Evolutionary conservation across 2,888 invertebrate genomes (phyloP).

Genomic region (Cabera pusaria): DNA sequence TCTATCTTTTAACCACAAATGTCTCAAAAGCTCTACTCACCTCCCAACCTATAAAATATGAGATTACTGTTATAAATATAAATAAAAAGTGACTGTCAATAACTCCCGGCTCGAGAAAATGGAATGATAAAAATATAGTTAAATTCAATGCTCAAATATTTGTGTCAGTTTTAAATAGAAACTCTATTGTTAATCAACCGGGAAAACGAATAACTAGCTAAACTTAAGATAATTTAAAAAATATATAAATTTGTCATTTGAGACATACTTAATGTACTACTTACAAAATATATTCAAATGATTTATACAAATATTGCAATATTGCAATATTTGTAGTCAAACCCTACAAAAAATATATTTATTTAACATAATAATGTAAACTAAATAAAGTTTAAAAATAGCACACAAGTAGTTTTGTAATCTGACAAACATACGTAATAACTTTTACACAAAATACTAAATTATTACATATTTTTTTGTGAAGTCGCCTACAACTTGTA

Average conservation of each 20-base stretch:
- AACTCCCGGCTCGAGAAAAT: conserved; percentile 56
- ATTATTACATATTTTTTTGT: conserved; percentile 13
- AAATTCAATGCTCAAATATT: conserved; percentile 42
- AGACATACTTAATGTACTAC: conserved; percentile 7
- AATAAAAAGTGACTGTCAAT: conserved; percentile 53
- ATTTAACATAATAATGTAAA: no score
- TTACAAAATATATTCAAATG: conserved; percentile 1
- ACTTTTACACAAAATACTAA: not conserved
- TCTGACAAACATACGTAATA: not conserved
- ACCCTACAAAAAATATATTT: not conserved
- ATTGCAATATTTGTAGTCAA: not conserved
- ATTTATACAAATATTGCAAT: not conserved
- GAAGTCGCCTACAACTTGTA: conserved; percentile 27
- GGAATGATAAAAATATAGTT: conserved; percentile 53
- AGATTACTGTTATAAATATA: conserved; percentile 55
- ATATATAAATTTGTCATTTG: conserved; percentile 9
- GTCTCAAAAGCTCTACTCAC: conserved; percentile 35
- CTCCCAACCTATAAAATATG: conserved; percentile 63
- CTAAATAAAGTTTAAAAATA: no score
- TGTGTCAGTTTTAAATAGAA: no score
- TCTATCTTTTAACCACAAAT: conserved; percentile 15
- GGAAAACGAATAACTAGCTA: conserved; percentile 5
- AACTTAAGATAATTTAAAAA: not conserved
- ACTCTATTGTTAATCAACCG: conserved; percentile 4
- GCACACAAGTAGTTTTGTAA: not conserved